A percentile compares a stretch with the other conserved stretches of the same genome.
These are phyloP conservation scores for Drosophila tanythrix DNA, from an alignment of 2,888 invertebrate species.

Conservation along the genomic window DNA sequence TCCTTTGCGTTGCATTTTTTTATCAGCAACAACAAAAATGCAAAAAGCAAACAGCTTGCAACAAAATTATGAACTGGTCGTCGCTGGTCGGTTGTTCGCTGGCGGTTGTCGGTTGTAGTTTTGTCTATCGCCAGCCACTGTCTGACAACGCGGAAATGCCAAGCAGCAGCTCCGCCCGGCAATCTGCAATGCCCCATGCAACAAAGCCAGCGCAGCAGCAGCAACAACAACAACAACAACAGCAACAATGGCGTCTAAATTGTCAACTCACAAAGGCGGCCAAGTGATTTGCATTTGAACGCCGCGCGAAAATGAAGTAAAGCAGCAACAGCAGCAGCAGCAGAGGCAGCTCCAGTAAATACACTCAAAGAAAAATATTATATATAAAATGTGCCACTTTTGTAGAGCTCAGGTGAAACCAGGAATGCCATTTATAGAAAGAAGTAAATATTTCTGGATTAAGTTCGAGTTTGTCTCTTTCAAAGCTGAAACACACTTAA, in stretches of 20 bases:
- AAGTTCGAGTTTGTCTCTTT: background rate
- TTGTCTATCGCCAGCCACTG: slow-evolving; percentile 69
- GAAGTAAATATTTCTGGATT: background rate
- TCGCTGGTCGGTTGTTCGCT: slow-evolving; percentile 12
- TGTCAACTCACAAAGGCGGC: slow-evolving; percentile 80
- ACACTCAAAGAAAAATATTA: background rate
- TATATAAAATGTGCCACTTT: background rate
- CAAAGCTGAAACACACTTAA: background rate
- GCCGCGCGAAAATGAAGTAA: slow-evolving; percentile 74
- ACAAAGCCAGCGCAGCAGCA: slow-evolving; percentile 4
- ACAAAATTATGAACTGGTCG: slow-evolving; percentile 58
- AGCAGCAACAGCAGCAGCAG: slow-evolving; percentile 50
- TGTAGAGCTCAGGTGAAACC: background rate
- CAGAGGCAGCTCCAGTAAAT: slow-evolving; percentile 24
- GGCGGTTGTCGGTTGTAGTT: slow-evolving; percentile 28
- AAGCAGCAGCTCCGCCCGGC: slow-evolving; percentile 20
- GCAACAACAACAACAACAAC: slow-evolving; percentile 49
- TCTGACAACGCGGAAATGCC: slow-evolving; percentile 81
- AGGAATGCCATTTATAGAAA: background rate
- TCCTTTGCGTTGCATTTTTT: slow-evolving; percentile 25
- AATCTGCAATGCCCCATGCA: slow-evolving; percentile 14
- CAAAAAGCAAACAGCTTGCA: slow-evolving; percentile 40
- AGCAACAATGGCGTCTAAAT: slow-evolving; percentile 75
- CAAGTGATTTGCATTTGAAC: slow-evolving; percentile 81
- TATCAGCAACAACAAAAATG: slow-evolving; percentile 43